Evolutionary conservation across 2,888 invertebrate species (phyloP), one percentile per base, ranked within the genome.

Genomic region (Conops quadrifasciatus): DNA sequence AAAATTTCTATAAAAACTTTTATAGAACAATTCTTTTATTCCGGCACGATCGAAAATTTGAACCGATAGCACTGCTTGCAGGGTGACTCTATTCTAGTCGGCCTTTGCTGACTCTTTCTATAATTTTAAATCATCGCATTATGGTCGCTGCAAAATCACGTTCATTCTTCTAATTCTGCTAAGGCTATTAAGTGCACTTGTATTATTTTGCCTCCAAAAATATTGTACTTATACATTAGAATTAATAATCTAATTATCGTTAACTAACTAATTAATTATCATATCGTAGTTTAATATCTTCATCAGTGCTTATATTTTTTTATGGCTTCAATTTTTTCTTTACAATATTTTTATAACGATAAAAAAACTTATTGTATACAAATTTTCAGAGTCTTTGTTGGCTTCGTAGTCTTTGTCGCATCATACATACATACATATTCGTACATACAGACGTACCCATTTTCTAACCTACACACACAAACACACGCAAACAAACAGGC

Each of bases 341-440:
- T 56, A 56, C 69, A 59, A 56, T 70, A 68, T 65, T 71, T 36
- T 71, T 67, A 72, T 74, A 72, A 56, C 3, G 66, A 56, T 53
- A 30, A 56, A 53, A 19, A 56, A 21, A 36, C 4, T 36, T 36
- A 4, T 36, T 36, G n/a, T 66, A 56, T 36, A 49, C 45, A 67
- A 36, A 56, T 49, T 68, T 43, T 68, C 80, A 84, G 84, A 84
- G 84, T 84, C 84, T 84, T 84, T 84, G 78, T 85, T 85, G 84
- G 84, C 84, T 85, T 84, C 80, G 82, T 84, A 82, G 79, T 83
- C 80, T 81, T 82, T 74, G 73, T 75, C 75, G 73, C 75, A 76
- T 74, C 30, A 65, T 67, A 45, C 51, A 36, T 73, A 72, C 69
- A 68, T 72, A 76, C 71, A 73, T 43, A 49, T 24, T 16, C 53